Percentiles rank a stretch among this genome's conserved stretches.
Evolutionary conservation across 2,888 invertebrate species (phyloP).

Genomic region (Ectemnius cavifrons): DNA sequence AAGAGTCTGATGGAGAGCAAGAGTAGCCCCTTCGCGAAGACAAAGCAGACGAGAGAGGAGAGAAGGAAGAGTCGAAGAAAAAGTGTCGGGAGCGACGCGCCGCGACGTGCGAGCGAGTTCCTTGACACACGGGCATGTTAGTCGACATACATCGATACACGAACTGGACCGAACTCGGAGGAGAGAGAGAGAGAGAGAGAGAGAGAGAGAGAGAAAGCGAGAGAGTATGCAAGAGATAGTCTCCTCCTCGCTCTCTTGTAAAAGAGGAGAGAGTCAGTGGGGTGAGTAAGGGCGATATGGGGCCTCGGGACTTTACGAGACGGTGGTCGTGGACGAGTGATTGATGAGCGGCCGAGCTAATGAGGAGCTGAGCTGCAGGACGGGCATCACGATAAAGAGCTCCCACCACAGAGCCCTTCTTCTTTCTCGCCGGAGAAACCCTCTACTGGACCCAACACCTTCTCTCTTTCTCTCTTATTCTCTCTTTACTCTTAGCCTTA

Average conservation of each 20-base stretch:
- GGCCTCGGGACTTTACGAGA: constrained; percentile 67
- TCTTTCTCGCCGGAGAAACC: constrained; percentile 56
- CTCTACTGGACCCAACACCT: constrained; percentile 63
- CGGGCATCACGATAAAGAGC: constrained; percentile 77
- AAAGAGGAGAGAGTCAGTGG: not conserved
- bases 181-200: not conserved
- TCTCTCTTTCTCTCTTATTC: constrained; percentile 7
- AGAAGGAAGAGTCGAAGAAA: constrained; percentile 22
- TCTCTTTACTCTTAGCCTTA: not conserved
- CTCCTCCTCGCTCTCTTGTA: constrained; percentile 27
- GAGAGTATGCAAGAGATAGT: constrained; percentile 50
- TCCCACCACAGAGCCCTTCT: constrained; percentile 66
- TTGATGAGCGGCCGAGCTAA: constrained; percentile 77
- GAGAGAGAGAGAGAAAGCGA: not conserved
- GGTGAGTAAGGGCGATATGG: constrained; percentile 50
- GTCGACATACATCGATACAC: constrained; percentile 22
- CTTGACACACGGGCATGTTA: constrained; percentile 20
- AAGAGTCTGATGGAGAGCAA: no score
- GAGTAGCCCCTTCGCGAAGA: not conserved
- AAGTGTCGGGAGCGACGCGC: not conserved
- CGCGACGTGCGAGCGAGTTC: no score
- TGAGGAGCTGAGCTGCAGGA: constrained; percentile 77
- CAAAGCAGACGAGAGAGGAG: not conserved
- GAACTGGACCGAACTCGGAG: no score
- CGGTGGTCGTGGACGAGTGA: constrained; percentile 77